Conservation (phyloP, 2,888 invertebrate genomes). For the Tetragnatha montana region DNA sequence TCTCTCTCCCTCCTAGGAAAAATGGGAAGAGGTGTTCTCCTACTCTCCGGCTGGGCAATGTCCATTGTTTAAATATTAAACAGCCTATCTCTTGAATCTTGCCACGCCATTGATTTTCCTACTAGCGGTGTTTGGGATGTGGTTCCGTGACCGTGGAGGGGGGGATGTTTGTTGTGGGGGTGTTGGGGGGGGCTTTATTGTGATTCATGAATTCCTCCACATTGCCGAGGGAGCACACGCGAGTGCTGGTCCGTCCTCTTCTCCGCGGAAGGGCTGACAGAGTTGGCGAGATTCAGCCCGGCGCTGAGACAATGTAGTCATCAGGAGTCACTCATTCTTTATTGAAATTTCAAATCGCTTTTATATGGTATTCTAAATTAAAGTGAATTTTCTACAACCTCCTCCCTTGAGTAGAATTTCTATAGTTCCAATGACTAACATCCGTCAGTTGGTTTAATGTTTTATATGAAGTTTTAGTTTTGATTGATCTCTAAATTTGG, state of each 20-base stretch:
- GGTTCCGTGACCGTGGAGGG: conserved; percentile 45
- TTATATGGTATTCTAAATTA: too few species aligned
- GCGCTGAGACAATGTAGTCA: too few species aligned
- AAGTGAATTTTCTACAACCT: too few species aligned
- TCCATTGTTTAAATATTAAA: conserved; percentile 71
- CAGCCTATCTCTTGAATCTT: conserved; percentile 66
- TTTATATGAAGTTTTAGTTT: too few species aligned
- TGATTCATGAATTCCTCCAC: conserved; percentile 70
- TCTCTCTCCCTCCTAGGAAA: conserved; percentile 10
- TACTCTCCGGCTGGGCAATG: conserved; percentile 57
- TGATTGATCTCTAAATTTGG: too few species aligned
- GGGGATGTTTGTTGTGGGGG: not conserved
- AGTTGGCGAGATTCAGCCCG: conserved; percentile 68
- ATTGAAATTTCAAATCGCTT: too few species aligned
- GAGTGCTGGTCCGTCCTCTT: conserved; percentile 23
- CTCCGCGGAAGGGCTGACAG: conserved; percentile 41
- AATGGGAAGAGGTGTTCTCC: not conserved
- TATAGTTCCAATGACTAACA: too few species aligned
- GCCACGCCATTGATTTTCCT: conserved; percentile 64
- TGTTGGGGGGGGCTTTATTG: conserved; percentile 63
- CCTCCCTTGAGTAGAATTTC: too few species aligned
- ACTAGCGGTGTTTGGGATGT: conserved; percentile 45
- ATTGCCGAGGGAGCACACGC: conserved; percentile 61
- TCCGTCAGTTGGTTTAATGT: too few species aligned
- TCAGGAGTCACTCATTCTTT: not conserved